Percentiles rank a stretch among this genome's conserved stretches.
Conservation (phyloP, 1,140 invertebrate genomes). For the Musca domestica region DNA sequence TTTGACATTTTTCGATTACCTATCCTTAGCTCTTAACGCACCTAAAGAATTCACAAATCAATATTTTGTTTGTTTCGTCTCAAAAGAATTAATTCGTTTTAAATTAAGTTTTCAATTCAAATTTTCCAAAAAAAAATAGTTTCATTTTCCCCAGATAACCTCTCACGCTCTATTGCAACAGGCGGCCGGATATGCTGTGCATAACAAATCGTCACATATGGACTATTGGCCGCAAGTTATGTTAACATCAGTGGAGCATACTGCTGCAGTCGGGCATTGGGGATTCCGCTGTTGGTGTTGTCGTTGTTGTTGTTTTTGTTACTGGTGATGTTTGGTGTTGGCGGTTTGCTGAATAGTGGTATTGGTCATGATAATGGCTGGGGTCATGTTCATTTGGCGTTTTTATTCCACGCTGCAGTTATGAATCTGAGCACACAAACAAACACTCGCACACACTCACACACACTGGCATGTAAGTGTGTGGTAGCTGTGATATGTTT, state of each 20-base stretch:
- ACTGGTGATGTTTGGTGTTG: background rate
- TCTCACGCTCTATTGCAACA: background rate
- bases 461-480: slow-evolving; percentile 18
- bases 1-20: no score
- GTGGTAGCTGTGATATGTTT: background rate
- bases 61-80: no score
- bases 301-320: background rate
- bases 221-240: slow-evolving; percentile 17
- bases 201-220: background rate
- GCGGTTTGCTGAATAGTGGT: background rate
- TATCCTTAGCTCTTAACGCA: no score
- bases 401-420: background rate
- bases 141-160: no score
- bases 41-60: no score
- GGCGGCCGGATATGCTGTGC: background rate
- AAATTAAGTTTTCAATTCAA: no score
- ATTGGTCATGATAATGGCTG: background rate
- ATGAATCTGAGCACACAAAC: background rate
- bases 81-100: background rate
- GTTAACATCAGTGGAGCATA: background rate
- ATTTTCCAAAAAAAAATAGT: no score
- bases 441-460: background rate
- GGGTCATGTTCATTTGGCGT: background rate
- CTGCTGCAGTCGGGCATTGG: background rate
- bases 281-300: background rate